Conservation (phyloP, 1,140 invertebrate genomes). For the Mya arenaria region DNA sequence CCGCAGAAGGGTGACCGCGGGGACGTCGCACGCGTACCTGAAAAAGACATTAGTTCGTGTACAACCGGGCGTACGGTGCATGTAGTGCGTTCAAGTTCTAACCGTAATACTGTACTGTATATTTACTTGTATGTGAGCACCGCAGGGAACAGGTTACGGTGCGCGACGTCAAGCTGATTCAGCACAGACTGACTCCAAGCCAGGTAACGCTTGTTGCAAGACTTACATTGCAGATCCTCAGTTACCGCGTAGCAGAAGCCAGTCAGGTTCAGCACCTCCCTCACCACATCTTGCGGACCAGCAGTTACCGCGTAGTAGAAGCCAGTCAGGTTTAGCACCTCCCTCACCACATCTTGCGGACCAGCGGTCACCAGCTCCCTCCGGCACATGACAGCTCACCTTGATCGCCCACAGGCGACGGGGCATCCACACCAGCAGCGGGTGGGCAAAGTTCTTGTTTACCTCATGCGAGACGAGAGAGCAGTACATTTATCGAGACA, state of each 20-base stretch:
- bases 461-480: not conserved
- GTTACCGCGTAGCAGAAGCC: slow-evolving; percentile 1
- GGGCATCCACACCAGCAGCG: not conserved
- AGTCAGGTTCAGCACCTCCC: not conserved
- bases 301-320: not conserved
- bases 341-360: not conserved
- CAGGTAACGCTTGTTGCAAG: not conserved
- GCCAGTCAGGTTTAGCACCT: slow-evolving; percentile 1
- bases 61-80: no score
- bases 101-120: not conserved
- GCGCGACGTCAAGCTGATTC: not conserved
- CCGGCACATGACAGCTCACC: not conserved
- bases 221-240: slow-evolving; percentile 6
- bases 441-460: not conserved
- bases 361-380: slow-evolving; percentile 8
- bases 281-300: not conserved
- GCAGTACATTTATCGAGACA: no score
- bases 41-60: not conserved
- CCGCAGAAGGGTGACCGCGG: not conserved
- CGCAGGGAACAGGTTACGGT: not conserved
- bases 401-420: not conserved
- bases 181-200: not conserved
- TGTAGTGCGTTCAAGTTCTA: no score
- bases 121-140: slow-evolving; percentile 17
- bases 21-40: slow-evolving; percentile 25